Conservation (phyloP, 1,140 invertebrate species). For the Glomeris maerens region DNA sequence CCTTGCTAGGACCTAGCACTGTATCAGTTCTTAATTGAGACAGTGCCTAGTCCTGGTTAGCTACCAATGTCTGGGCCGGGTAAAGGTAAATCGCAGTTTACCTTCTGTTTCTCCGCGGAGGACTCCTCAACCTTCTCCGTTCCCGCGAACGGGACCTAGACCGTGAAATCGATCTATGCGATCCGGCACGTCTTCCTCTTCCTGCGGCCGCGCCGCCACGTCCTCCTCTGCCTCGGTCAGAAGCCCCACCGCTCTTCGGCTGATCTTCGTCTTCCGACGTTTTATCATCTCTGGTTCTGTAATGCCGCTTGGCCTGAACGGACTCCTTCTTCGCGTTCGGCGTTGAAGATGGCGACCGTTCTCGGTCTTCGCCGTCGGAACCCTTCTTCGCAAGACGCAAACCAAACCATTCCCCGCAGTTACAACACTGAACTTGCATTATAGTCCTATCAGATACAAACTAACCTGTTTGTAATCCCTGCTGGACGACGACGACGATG, state of each 20-base stretch:
- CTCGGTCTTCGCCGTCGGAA: background rate
- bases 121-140: too few relatives aligned
- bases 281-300: slow-evolving; percentile 65
- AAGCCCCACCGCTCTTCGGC: slow-evolving; percentile 32
- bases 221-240: slow-evolving; percentile 17
- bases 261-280: slow-evolving; percentile 43
- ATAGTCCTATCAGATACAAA: background rate
- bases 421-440: background rate
- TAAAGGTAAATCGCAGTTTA: too few relatives aligned
- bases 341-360: background rate
- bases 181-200: background rate
- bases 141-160: slow-evolving; percentile 18
- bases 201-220: too few relatives aligned
- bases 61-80: too few relatives aligned
- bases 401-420: background rate
- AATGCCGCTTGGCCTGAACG: slow-evolving; percentile 65
- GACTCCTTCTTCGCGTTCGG: slow-evolving; percentile 53
- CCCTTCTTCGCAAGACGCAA: background rate
- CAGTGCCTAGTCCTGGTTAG: too few relatives aligned
- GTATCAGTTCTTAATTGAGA: too few relatives aligned
- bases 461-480: background rate
- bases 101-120: too few relatives aligned
- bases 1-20: too few relatives aligned
- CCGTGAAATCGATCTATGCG: slow-evolving; percentile 8
- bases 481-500: background rate